phyloP scores from a whole-genome alignment of 2,113 vertebrate genomes.

The Oncorhynchus kisutch region DNA sequence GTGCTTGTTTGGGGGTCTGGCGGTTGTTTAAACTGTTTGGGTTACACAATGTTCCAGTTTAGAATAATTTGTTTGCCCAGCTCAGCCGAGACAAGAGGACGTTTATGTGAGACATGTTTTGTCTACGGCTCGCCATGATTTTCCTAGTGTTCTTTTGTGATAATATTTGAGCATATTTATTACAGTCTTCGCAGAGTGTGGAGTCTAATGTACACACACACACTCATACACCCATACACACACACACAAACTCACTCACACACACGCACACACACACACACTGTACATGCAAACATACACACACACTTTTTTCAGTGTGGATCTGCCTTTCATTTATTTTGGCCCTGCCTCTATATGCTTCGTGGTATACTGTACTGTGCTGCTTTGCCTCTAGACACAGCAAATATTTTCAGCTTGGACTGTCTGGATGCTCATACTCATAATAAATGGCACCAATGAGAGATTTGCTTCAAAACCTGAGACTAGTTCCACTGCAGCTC shows the following conservation, averaged over 20 bases:
- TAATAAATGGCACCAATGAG: too few species aligned
- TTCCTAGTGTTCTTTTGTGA: background rate
- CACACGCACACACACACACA: background rate
- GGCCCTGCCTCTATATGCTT: background rate
- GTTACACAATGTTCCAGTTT: background rate
- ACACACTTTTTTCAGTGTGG: background rate
- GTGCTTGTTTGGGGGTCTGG: background rate
- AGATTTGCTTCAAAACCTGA: background rate
- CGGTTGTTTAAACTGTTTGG: background rate
- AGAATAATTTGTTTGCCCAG: background rate
- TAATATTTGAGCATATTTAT: background rate
- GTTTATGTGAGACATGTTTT: background rate
- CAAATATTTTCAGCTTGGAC: too few species aligned
- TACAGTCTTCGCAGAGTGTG: background rate
- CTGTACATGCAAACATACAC: background rate
- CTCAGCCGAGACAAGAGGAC: too few species aligned
- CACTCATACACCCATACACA: background rate
- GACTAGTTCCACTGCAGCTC: background rate
- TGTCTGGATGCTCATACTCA: too few species aligned
- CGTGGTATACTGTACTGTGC: background rate
- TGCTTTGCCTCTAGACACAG: background rate
- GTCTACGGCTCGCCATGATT: background rate
- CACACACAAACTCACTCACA: background rate
- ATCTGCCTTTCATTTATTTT: background rate
- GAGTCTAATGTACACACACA: background rate